These are phyloP conservation scores for Cygnus buccinator DNA, from an alignment of 2,113 vertebrate species.

Conservation along the genomic window DNA sequence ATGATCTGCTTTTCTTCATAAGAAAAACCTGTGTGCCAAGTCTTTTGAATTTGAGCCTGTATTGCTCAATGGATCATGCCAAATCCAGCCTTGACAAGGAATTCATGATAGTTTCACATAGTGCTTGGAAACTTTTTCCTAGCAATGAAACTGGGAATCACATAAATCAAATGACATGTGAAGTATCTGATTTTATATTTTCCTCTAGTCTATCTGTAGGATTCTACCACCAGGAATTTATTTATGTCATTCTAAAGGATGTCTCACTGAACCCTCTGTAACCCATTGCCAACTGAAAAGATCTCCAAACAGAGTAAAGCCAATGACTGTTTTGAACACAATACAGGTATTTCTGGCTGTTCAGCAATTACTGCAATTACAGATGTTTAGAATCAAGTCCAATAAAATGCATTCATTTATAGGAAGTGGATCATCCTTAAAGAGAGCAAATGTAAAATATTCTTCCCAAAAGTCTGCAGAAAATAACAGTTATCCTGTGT, in stretches of 20 bases:
- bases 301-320: neutral
- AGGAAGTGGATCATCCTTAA: neutral
- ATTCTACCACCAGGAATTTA: neutral
- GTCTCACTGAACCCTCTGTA: neutral
- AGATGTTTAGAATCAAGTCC: neutral
- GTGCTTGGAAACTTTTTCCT: neutral
- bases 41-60: neutral
- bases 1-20: neutral
- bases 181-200: neutral
- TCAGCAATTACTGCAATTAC: neutral
- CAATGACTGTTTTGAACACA: neutral
- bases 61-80: neutral
- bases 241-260: neutral
- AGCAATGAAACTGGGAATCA: neutral
- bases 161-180: neutral
- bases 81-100: neutral
- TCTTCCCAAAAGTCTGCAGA: neutral
- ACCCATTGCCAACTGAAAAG: fast-evolving
- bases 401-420: neutral
- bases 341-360: neutral
- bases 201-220: neutral
- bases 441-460: neutral
- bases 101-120: neutral
- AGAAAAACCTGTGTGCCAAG: neutral
- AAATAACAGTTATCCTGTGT: neutral